Percentiles rank a stretch among this genome's conserved stretches.
These are phyloP conservation scores for Odontomyia ornata DNA, from an alignment of 2,888 invertebrate species.

Conservation along the genomic window DNA sequence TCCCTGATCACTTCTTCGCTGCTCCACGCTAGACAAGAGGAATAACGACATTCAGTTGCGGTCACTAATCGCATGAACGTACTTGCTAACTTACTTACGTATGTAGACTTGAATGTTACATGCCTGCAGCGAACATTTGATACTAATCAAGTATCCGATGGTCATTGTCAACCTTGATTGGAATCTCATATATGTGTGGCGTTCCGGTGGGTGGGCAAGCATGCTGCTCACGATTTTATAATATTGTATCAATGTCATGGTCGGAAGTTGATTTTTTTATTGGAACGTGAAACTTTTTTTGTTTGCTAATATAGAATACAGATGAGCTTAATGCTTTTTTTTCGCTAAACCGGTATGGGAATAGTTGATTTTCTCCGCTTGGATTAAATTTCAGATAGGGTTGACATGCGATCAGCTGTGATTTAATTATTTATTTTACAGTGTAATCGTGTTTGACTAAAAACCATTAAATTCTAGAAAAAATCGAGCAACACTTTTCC, in stretches of 20 bases:
- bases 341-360: neutral
- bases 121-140: neutral
- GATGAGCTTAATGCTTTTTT: too few relatives aligned
- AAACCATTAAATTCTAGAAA: too few relatives aligned
- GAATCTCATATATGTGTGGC: constrained; percentile 26
- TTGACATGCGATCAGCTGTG: too few relatives aligned
- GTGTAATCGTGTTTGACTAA: too few relatives aligned
- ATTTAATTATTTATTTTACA: too few relatives aligned
- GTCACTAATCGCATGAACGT: constrained; percentile 19
- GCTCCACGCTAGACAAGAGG: neutral
- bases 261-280: constrained; percentile 16
- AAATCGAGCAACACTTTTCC: too few relatives aligned
- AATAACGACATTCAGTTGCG: constrained; percentile 14
- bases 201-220: neutral
- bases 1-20: neutral
- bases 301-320: neutral
- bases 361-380: too few relatives aligned
- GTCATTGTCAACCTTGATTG: constrained; percentile 28
- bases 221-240: constrained; percentile 27
- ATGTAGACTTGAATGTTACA: neutral
- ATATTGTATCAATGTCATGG: constrained; percentile 38
- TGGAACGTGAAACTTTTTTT: neutral
- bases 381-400: too few relatives aligned
- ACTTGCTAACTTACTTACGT: too few relatives aligned
- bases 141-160: constrained; percentile 14